Base-by-base conservation (phyloP, 2,113 vertebrate species). In the Nothobranchius furzeri region DNA sequence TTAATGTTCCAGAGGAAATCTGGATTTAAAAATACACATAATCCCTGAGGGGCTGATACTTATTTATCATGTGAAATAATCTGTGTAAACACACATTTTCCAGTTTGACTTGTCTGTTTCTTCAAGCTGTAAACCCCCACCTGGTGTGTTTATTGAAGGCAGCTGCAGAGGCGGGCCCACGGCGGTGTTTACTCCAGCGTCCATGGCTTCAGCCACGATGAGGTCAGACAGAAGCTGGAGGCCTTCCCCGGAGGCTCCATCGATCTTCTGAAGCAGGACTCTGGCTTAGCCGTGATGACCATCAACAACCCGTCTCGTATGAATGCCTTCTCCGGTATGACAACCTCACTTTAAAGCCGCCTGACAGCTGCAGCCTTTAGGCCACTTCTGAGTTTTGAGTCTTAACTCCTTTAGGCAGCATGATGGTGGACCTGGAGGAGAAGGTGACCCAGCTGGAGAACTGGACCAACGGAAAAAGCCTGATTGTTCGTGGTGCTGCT, bases 301-400 rank as follows among this genome's bases (percentile, higher is more conserved):
- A 60, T 99, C 79, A 97, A 96, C 88, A 95, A 99, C 80, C 95
- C 95, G 0, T 87, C 86, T 53, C 92, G 94, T 73, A 95, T 93
- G 96, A 99, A 99, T 63, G 98, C 98, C 8, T 93, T 99, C 81
- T 95, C 97, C 79, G 97, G 98, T 99, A 93, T n/a, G 14, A 1
- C 42, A 42, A 30, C 52, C 9, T 9, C 9, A 42, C 4, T 35
- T 52, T 40, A 2, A 10, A 3, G 2, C 17, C 3, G 9, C 9
- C 25, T 30, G 9, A 62, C 35, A 12, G 24, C 9, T 37, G n/a
- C 40, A 36, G 13, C 14, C 5, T 47, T 20, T 20, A 50, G 15
- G 12, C 6, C 7, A 7, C 13, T 55, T 43, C 7, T 15, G 9
- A 17, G 30, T 65, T 65, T 46, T 7, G 2, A 24, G 43, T 59